A percentile compares a stretch with the other conserved stretches of the same genome.
Conservation (phyloP, 2,888 invertebrate species). For the Netelia fuscicornis region DNA sequence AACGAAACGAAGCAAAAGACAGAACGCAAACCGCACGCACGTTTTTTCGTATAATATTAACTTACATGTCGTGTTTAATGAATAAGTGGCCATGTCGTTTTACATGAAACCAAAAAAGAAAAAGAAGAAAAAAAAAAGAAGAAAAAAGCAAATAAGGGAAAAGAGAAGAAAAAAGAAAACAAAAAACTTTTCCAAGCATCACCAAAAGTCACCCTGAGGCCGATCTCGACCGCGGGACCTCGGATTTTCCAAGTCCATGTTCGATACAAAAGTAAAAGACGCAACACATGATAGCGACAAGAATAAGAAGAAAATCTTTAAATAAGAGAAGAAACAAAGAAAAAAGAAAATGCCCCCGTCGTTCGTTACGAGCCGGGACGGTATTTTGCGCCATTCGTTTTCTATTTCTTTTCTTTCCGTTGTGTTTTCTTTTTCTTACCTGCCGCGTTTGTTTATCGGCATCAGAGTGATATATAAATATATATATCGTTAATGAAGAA, state of each 20-base stretch:
- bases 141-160: slow-evolving; percentile 5
- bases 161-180: neutral
- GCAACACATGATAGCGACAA: neutral
- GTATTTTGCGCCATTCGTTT: neutral
- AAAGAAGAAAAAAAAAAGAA: neutral
- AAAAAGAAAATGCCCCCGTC: slow-evolving; percentile 34
- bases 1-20: slow-evolving; percentile 34
- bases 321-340: slow-evolving; percentile 16
- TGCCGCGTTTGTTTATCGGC: neutral
- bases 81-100: slow-evolving; percentile 71
- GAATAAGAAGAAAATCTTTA: slow-evolving; percentile 11
- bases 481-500: neutral
- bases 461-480: neutral
- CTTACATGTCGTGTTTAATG: slow-evolving; percentile 71
- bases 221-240: slow-evolving; percentile 33
- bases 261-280: slow-evolving; percentile 70
- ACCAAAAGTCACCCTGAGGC: slow-evolving; percentile 51
- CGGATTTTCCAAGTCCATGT: slow-evolving; percentile 69
- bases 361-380: slow-evolving; percentile 33
- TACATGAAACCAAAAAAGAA: slow-evolving; percentile 53
- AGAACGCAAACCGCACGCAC: slow-evolving; percentile 45
- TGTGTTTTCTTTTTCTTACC: neutral
- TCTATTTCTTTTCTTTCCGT: no score
- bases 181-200: neutral
- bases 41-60: slow-evolving; percentile 69